Evolutionary conservation across 2,888 invertebrate species (phyloP).

Genomic region (Bimastos eiseni): DNA sequence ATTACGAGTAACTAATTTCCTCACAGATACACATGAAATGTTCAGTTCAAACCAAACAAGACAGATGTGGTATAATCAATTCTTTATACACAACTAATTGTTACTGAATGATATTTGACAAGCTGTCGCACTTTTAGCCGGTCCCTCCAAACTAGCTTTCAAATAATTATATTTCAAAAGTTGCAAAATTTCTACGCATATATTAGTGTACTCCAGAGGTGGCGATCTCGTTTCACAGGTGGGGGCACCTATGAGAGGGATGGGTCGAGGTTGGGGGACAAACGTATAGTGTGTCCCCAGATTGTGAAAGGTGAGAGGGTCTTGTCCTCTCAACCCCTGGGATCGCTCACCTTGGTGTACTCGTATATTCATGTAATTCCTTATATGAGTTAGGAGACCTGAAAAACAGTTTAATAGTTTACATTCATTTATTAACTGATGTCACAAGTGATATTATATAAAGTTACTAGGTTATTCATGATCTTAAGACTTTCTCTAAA

Average conservation of each 20-base stretch:
- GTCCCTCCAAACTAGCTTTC: background rate
- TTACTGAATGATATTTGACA: background rate
- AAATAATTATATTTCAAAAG: background rate
- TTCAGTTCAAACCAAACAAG: background rate
- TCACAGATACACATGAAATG: no score
- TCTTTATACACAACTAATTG: background rate
- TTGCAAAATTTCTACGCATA: background rate
- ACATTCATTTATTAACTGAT: background rate
- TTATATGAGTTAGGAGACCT: background rate
- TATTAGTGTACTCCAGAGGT: no score
- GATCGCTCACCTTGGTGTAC: no score
- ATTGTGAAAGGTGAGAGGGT: no score
- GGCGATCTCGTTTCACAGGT: no score
- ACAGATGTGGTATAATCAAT: background rate
- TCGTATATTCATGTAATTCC: no score
- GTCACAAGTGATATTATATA: background rate
- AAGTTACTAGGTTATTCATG: background rate
- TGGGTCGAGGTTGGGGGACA: no score
- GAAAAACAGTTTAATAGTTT: background rate
- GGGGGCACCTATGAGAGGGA: no score
- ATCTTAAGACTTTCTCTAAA: no score
- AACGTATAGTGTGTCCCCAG: no score
- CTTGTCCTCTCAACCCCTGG: no score
- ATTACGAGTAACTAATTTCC: background rate
- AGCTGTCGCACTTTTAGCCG: background rate